Evolutionary conservation across 2,888 invertebrate genomes (phyloP), one percentile per base, ranked within the genome.

Genomic region (Lathronympha strigana): DNA sequence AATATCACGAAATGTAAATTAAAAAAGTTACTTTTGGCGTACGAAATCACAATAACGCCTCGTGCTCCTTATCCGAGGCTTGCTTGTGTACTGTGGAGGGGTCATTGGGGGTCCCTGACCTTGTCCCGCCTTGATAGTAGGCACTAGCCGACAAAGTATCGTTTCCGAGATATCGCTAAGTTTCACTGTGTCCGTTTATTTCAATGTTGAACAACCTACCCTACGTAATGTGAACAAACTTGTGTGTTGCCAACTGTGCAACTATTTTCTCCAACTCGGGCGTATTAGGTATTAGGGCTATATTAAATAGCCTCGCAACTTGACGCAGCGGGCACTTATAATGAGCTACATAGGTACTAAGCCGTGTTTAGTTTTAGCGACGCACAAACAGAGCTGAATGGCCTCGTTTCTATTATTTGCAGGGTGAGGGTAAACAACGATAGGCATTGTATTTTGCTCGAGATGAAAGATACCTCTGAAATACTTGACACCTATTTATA

Each of bases 271-370:
- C 73, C 67, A 66, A 67, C 70, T 71, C 68, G 63, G 74, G 72
- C 73, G 73, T 73, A n/a, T n/a, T n/a, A 57, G 43, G 50, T 64
- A 58, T n/a, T n/a, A 17, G 72, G 70, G 75, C 76, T 81, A 79
- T 80, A 83, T 84, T 81, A 82, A 82, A 82, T 78, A 79, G 76
- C 76, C 71, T 75, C 77, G 74, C 72, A 31, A 33, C 21, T 64
- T 38, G 38, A 53, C 64, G 45, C 58, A 64, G 60, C 63, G 25
- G 43, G 50, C 63, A 45, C 60, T 60, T 60, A 38, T 60, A 63
- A 38, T 47, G 45, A 58, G 58, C 31, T 60, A 60, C 45, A 31
- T 53, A n/a, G n/a, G n/a, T n/a, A 33, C 21, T 47, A 28, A 13
- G 55, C 33, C 36, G 17, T 47, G 38, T 45, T 53, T 60, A 47